Conservation (phyloP, 92 coral and sea anemone species). For the Epizoanthus illoricatus region DNA sequence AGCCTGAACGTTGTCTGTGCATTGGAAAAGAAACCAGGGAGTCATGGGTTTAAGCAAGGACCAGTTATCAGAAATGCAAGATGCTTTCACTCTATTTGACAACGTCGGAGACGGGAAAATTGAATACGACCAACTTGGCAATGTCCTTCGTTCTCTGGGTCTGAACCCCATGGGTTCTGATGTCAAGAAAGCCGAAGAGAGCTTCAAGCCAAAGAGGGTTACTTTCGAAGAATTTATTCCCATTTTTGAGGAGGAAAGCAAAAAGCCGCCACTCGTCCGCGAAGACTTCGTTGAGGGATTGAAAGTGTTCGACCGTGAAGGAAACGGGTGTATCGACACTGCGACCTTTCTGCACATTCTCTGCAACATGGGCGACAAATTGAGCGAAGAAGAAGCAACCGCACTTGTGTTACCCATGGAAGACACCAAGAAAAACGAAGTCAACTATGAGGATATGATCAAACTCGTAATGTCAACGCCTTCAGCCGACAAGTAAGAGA, state of each 20-base stretch:
- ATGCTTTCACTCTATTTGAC: conserved; percentile 84
- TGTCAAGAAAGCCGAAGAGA: conserved; percentile 66
- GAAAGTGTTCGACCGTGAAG: conserved; percentile 93
- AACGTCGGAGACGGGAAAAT: conserved; percentile 84
- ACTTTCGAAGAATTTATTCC: conserved; percentile 75
- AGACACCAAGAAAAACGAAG: conserved; percentile 72
- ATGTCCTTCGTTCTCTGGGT: conserved; percentile 80
- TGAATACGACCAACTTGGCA: conserved; percentile 60
- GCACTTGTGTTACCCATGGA: conserved; percentile 74
- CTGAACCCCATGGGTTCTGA: conserved; percentile 84
- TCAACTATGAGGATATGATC: conserved; percentile 89
- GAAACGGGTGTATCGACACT: conserved; percentile 81
- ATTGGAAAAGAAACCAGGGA: neutral
- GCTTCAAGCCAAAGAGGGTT: conserved; percentile 64
- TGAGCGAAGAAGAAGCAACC: conserved; percentile 72
- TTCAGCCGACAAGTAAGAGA: conserved; percentile 28
- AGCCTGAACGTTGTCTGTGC: neutral
- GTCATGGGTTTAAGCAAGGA: conserved; percentile 58
- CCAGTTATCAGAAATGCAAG: conserved; percentile 70
- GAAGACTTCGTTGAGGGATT: conserved; percentile 94
- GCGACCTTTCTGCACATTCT: conserved; percentile 79
- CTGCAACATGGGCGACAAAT: conserved; percentile 81
- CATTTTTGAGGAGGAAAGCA: conserved; percentile 71
- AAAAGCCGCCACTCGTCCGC: conserved; percentile 72
- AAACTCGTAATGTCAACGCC: conserved; percentile 87